Conservation (phyloP, 2,888 invertebrate genomes). For the Apodemia mormo region DNA sequence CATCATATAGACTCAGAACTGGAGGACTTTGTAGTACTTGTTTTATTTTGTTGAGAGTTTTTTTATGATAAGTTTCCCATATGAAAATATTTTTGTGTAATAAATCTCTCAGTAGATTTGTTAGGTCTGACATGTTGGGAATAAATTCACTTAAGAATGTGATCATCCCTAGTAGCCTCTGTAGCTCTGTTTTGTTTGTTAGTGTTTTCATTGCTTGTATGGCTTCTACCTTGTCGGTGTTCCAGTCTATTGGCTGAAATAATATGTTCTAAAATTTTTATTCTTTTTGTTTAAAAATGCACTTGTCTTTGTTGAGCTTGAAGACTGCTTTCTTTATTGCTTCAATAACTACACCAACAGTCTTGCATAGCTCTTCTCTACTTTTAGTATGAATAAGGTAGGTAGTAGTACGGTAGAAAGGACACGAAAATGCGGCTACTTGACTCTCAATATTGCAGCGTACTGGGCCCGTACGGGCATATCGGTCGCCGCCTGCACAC, state of each 20-base stretch:
- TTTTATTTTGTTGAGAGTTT: conserved; percentile 23
- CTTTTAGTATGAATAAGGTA: too few species aligned
- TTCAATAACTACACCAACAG: too few species aligned
- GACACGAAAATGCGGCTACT: too few species aligned
- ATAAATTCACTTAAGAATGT: conserved; percentile 14
- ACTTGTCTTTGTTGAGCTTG: conserved; percentile 6
- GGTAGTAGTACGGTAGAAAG: too few species aligned
- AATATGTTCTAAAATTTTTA: not conserved
- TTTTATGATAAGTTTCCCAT: conserved; percentile 28
- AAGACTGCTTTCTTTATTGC: not conserved
- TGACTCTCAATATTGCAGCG: too few species aligned
- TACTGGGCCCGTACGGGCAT: too few species aligned
- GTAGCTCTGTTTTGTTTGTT: conserved; percentile 31
- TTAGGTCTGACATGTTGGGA: conserved; percentile 17
- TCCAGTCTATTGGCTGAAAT: conserved; percentile 26
- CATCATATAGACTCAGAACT: conserved; percentile 17
- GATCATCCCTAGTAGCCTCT: conserved; percentile 32
- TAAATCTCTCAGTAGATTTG: conserved; percentile 21
- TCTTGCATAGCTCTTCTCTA: too few species aligned
- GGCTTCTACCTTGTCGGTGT: conserved; percentile 34
- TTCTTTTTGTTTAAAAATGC: not conserved
- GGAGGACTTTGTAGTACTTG: conserved; percentile 16
- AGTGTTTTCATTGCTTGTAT: conserved; percentile 32
- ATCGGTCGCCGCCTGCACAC: too few species aligned
- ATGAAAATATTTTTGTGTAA: conserved; percentile 28